Evolutionary conservation across 2,113 vertebrate species (phyloP).

Genomic region (Oceanites oceanicus): DNA sequence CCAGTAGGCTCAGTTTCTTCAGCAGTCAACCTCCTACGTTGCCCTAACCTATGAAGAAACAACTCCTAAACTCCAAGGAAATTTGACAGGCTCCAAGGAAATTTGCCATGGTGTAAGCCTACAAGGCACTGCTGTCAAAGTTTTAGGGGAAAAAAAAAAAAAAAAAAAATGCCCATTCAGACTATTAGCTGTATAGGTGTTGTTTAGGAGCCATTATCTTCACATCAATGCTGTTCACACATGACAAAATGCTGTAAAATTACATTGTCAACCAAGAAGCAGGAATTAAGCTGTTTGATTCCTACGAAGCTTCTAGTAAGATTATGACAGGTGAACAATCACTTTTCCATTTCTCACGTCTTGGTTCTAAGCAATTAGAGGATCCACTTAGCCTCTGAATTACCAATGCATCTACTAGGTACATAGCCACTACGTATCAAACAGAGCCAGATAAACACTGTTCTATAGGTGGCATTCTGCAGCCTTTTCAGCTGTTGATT

Average conservation of each 20-base stretch:
- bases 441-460: not conserved
- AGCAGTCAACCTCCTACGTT: not conserved
- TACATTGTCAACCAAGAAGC: not conserved
- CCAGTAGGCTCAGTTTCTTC: not conserved
- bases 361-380: not conserved
- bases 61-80: not conserved
- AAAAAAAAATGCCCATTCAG: not conserved
- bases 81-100: not conserved
- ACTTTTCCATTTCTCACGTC: not conserved
- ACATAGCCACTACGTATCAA: not conserved
- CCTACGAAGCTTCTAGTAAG: not conserved
- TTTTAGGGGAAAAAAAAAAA: not conserved
- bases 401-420: not conserved
- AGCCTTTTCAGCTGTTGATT: not conserved
- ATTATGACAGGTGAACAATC: not conserved
- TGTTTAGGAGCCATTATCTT: not conserved
- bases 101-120: not conserved
- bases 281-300: not conserved
- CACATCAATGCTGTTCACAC: not conserved
- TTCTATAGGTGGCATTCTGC: not conserved
- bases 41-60: not conserved
- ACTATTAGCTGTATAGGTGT: not conserved
- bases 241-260: not conserved
- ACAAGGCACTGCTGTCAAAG: not conserved
- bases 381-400: not conserved